phyloP scores from a whole-genome alignment of 1,140 invertebrate species.

The Cherax destructor region DNA sequence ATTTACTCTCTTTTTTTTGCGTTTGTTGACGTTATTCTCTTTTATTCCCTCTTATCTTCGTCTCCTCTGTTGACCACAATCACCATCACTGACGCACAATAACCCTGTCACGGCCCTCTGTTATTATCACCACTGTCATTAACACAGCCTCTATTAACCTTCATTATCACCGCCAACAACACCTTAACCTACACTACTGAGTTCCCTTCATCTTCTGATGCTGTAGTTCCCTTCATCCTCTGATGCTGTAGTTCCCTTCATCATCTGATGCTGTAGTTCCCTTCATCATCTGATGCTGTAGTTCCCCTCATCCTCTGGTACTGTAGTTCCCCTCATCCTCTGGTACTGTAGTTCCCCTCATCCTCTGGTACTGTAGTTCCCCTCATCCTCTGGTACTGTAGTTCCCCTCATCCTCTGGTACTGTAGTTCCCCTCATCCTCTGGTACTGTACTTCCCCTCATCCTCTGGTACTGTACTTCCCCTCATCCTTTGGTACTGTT shows the following conservation, averaged over 20 bases:
- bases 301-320: neutral
- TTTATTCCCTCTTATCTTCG: no score
- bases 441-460: no score
- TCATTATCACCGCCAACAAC: neutral
- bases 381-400: neutral
- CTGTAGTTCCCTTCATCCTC: neutral
- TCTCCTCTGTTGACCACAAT: neutral
- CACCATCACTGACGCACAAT: neutral
- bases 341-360: neutral
- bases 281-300: no score
- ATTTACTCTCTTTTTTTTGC: no score
- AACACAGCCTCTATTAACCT: neutral
- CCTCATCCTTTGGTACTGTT: conserved; percentile 6
- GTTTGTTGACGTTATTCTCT: no score
- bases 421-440: no score
- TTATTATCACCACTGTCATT: neutral
- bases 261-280: neutral
- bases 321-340: neutral
- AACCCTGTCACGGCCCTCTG: neutral
- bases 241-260: neutral
- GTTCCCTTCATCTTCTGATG: neutral
- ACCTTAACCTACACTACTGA: neutral
- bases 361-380: neutral
- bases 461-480: no score
- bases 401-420: no score